A percentile compares a stretch with the other conserved stretches of the same genome.
Conservation (phyloP, 2,113 vertebrate species). For the Falcunculus frontatus region DNA sequence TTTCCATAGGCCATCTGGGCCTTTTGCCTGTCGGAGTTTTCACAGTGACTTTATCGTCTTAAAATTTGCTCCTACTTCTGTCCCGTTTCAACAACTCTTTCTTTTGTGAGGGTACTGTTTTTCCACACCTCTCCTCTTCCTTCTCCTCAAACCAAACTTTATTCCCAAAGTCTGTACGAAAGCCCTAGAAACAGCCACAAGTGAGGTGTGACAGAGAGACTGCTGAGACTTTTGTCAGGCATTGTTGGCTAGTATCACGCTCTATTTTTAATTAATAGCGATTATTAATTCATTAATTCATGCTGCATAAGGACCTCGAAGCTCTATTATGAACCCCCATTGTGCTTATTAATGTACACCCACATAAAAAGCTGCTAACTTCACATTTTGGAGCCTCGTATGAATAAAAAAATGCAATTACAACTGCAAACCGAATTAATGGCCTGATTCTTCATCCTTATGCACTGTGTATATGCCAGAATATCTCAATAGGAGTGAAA, state of each 20-base stretch:
- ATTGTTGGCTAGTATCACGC: neutral
- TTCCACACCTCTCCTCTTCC: neutral
- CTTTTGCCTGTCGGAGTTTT: constrained; percentile 1
- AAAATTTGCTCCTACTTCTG: neutral
- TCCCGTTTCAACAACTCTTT: neutral
- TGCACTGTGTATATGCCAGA: neutral
- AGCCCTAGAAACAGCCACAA: neutral
- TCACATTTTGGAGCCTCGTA: neutral
- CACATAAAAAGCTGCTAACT: constrained; percentile 36
- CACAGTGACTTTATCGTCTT: neutral
- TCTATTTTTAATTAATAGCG: constrained; percentile 14
- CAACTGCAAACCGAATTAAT: neutral
- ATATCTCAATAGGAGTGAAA: neutral
- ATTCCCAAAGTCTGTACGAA: neutral
- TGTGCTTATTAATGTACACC: constrained; percentile 35
- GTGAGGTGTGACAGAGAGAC: neutral
- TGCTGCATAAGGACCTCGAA: neutral
- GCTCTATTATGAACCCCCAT: constrained; percentile 22
- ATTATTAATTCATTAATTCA: constrained; percentile 51
- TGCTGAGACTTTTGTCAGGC: neutral
- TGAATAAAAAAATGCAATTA: constrained; percentile 25
- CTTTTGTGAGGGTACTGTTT: neutral
- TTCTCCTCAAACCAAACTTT: neutral
- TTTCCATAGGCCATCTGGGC: constrained; percentile 50
- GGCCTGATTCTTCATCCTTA: neutral